These are phyloP conservation scores for Agrotis ipsilon DNA, from an alignment of 2,888 invertebrate genomes.

Conservation along the genomic window DNA sequence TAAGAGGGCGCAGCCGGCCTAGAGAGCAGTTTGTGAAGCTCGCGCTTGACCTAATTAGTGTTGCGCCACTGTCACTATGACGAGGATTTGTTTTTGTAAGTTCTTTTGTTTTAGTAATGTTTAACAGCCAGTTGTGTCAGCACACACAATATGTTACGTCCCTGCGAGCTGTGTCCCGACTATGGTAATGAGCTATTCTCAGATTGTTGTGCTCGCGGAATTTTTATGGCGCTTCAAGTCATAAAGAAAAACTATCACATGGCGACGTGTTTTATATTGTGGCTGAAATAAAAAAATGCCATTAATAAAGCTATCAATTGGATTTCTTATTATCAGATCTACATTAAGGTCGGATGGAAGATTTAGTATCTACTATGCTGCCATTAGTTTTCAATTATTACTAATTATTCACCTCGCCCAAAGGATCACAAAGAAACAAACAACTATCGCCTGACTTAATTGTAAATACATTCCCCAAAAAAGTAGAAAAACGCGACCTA, in stretches of 20 bases:
- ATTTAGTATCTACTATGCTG: too few species aligned
- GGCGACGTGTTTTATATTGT: constrained; percentile 33
- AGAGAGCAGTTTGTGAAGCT: constrained; percentile 81
- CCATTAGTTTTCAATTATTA: neutral
- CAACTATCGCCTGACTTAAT: constrained; percentile 17
- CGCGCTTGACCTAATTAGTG: constrained; percentile 86
- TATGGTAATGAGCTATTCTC: constrained; percentile 62
- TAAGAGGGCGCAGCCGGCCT: constrained; percentile 81
- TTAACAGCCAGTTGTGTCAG: constrained; percentile 62
- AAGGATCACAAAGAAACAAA: neutral
- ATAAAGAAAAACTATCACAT: constrained; percentile 58
- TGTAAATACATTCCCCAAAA: constrained; percentile 16
- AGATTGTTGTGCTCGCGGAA: constrained; percentile 57
- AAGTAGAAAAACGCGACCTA: constrained; percentile 14
- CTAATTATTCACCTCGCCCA: neutral
- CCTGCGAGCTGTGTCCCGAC: constrained; percentile 58
- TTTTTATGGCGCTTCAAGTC: constrained; percentile 57
- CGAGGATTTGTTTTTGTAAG: constrained; percentile 79
- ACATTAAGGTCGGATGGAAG: too few species aligned
- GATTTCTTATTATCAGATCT: too few species aligned
- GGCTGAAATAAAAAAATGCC: constrained; percentile 31
- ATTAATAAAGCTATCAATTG: constrained; percentile 14
- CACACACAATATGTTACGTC: constrained; percentile 64
- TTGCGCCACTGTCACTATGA: constrained; percentile 78
- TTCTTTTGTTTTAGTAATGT: constrained; percentile 74